A percentile compares a stretch with the other conserved stretches of the same genome.
phyloP scores from a whole-genome alignment of 2,797 vertebrate genomes.

The Pantherophis alleghaniensis region DNA sequence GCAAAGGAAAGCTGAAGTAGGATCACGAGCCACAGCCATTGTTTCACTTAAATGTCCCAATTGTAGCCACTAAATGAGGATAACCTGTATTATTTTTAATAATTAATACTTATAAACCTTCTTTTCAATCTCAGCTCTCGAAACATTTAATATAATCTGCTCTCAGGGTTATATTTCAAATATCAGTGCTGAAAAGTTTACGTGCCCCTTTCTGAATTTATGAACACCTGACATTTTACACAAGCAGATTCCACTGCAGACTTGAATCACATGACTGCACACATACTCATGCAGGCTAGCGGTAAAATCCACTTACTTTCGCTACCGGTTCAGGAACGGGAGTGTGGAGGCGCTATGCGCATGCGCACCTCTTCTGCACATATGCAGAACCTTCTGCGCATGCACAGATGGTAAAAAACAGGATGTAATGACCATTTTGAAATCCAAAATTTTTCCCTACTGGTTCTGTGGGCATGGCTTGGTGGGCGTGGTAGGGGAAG shows the following conservation, averaged over 20 bases:
- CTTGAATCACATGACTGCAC: neutral
- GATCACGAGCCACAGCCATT: neutral
- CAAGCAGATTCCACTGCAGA: neutral
- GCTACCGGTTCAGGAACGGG: no score
- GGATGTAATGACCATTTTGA: no score
- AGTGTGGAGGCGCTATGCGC: no score
- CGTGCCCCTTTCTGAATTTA: neutral
- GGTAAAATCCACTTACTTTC: no score
- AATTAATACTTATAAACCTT: neutral
- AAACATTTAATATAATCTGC: neutral
- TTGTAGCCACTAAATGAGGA: neutral
- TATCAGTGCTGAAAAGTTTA: neutral
- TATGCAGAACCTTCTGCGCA: no score
- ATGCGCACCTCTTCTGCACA: no score
- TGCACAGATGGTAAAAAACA: no score
- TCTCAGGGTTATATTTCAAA: neutral
- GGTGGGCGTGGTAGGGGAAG: no score
- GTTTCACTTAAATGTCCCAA: neutral
- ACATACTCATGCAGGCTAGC: neutral
- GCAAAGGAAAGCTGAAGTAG: neutral
- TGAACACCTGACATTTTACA: neutral
- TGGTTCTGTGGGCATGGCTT: no score
- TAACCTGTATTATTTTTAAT: neutral
- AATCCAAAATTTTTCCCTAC: no score
- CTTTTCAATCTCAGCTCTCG: neutral